Evolutionary conservation across 2,888 invertebrate species (phyloP).

Genomic region (Zelleria hepariella): DNA sequence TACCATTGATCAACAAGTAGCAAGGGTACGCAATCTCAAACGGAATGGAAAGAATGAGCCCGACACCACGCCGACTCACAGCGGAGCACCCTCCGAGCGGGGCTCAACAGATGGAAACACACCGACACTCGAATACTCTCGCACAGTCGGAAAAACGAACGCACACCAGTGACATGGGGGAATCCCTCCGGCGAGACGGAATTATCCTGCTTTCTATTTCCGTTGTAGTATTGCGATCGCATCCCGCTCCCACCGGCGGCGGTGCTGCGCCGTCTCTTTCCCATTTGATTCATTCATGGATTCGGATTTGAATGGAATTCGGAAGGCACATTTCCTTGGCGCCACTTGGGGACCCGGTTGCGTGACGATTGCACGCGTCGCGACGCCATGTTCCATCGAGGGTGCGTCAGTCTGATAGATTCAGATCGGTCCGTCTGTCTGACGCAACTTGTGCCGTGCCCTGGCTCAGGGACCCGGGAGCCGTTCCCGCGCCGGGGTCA

Average conservation of each 20-base stretch:
- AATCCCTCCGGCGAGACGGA: slow-evolving; percentile 72
- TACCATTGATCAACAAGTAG: slow-evolving; percentile 72
- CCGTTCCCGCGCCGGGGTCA: slow-evolving; percentile 14
- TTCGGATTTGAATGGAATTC: slow-evolving; percentile 62
- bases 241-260: slow-evolving; percentile 41
- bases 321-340: slow-evolving; percentile 46
- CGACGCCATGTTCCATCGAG: not conserved
- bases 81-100: slow-evolving; percentile 23
- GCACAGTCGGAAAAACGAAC: slow-evolving; percentile 62
- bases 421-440: no score
- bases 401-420: not conserved
- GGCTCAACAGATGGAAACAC: slow-evolving; percentile 1
- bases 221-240: slow-evolving; percentile 68
- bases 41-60: slow-evolving; percentile 52
- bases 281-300: slow-evolving; percentile 68
- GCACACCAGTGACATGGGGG: slow-evolving; percentile 71
- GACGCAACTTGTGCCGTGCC: no score
- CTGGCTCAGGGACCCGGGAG: not conserved
- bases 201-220: slow-evolving; percentile 70
- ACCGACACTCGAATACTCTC: slow-evolving; percentile 46
- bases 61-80: slow-evolving; percentile 19
- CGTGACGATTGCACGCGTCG: slow-evolving; percentile 31
- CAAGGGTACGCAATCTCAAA: slow-evolving; percentile 40
- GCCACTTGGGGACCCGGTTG: slow-evolving; percentile 34
- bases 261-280: slow-evolving; percentile 45